A percentile compares a stretch with the other conserved stretches of the same genome.
phyloP scores from a whole-genome alignment of 2,888 invertebrate species.

The Trisateles emortualis region DNA sequence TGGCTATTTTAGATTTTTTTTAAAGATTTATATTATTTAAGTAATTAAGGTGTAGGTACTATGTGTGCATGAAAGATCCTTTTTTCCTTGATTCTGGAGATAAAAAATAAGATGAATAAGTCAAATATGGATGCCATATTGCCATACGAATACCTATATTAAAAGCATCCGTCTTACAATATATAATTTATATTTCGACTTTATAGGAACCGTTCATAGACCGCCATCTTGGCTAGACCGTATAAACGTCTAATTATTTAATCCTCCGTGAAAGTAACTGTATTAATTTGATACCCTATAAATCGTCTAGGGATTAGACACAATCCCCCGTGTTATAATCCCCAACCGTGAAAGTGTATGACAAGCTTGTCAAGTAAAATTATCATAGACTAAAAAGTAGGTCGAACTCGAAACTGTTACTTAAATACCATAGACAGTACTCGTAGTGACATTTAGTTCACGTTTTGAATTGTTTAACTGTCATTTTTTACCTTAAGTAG shows the following conservation, averaged over 20 bases:
- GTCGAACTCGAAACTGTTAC: conserved; percentile 16
- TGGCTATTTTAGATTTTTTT: no score
- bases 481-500: conserved; percentile 13
- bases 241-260: conserved; percentile 6
- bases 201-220: no score
- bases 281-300: conserved; percentile 32
- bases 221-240: not conserved
- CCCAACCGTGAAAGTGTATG: conserved; percentile 11
- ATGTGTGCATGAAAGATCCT: no score
- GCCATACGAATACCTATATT: no score
- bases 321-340: conserved; percentile 25
- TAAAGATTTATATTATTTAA: no score
- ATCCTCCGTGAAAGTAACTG: not conserved
- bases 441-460: conserved; percentile 17
- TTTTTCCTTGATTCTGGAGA: no score
- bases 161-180: no score
- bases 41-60: no score
- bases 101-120: no score
- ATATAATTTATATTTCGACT: no score
- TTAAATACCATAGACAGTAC: conserved; percentile 12
- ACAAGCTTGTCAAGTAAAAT: conserved; percentile 12
- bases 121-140: no score
- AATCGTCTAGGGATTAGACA: conserved; percentile 42
- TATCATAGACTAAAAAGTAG: conserved; percentile 10
- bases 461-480: conserved; percentile 16